These are phyloP conservation scores for Oscheius myriophilus DNA, from an alignment of 2,888 invertebrate genomes.

Conservation along the genomic window DNA sequence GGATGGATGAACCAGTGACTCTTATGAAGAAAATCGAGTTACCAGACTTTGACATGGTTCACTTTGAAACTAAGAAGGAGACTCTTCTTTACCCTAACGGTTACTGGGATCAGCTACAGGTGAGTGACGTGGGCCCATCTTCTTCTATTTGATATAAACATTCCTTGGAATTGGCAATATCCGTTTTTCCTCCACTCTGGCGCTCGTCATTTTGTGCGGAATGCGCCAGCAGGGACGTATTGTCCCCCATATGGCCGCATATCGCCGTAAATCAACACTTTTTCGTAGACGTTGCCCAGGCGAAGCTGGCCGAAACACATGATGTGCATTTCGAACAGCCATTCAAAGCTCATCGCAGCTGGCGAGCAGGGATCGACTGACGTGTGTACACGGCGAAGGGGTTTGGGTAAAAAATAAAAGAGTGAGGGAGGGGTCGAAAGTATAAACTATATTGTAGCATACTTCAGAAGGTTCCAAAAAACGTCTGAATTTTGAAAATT, in stretches of 20 bases:
- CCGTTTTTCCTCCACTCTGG: conserved; percentile 24
- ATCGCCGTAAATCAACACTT: conserved; percentile 26
- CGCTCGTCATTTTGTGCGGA: conserved; percentile 24
- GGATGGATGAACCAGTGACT: conserved; percentile 70
- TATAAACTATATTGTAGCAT: too few relatives aligned
- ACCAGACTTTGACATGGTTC: conserved; percentile 70
- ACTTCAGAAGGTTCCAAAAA: too few relatives aligned
- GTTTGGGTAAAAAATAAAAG: too few relatives aligned
- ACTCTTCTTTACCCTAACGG: conserved; percentile 66
- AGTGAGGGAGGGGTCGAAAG: too few relatives aligned
- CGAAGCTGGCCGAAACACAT: conserved; percentile 23
- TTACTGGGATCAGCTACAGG: conserved; percentile 60
- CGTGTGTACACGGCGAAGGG: too few relatives aligned
- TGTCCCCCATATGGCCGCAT: conserved; percentile 22
- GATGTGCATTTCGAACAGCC: conserved; percentile 12
- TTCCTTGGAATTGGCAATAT: conserved; percentile 13
- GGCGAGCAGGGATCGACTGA: too few relatives aligned
- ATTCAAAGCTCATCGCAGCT: conserved; percentile 18
- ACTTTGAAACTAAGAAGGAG: conserved; percentile 60
- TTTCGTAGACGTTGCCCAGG: conserved; percentile 24
- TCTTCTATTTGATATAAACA: conserved; percentile 2
- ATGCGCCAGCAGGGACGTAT: conserved; percentile 27
- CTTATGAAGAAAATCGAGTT: conserved; percentile 69
- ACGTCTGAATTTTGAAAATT: too few relatives aligned
- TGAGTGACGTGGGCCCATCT: conserved; percentile 3